Conservation (phyloP, 2,797 vertebrate species). For the Falco novaeseelandiae region DNA sequence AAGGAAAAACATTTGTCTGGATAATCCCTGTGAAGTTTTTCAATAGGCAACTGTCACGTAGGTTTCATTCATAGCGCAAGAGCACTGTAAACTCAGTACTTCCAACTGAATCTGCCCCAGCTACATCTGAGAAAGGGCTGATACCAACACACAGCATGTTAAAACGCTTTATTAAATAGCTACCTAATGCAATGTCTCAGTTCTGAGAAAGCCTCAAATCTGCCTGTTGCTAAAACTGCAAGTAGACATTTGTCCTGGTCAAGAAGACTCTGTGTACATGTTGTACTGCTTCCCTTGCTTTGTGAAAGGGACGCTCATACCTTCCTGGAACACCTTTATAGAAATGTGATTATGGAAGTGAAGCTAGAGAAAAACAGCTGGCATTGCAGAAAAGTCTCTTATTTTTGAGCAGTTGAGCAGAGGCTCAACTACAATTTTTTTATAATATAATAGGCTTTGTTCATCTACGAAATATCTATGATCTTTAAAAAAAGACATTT, state of each 20-base stretch:
- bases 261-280: background rate
- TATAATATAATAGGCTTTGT: background rate
- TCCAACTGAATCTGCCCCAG: background rate
- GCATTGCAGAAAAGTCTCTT: background rate
- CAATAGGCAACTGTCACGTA: background rate
- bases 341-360: background rate
- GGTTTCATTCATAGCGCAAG: background rate
- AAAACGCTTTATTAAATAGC: background rate
- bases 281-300: background rate
- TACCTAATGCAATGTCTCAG: background rate
- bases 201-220: background rate
- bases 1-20: background rate
- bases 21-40: background rate
- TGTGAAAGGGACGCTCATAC: background rate
- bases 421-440: background rate
- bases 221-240: background rate
- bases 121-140: background rate
- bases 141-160: background rate
- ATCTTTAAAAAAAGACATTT: background rate
- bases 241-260: background rate
- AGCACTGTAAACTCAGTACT: background rate
- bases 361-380: background rate
- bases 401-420: background rate
- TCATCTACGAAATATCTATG: background rate
- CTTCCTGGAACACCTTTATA: background rate